Base-by-base conservation (phyloP, 2,113 vertebrate genomes). In the Entomyzon cyanotis region DNA sequence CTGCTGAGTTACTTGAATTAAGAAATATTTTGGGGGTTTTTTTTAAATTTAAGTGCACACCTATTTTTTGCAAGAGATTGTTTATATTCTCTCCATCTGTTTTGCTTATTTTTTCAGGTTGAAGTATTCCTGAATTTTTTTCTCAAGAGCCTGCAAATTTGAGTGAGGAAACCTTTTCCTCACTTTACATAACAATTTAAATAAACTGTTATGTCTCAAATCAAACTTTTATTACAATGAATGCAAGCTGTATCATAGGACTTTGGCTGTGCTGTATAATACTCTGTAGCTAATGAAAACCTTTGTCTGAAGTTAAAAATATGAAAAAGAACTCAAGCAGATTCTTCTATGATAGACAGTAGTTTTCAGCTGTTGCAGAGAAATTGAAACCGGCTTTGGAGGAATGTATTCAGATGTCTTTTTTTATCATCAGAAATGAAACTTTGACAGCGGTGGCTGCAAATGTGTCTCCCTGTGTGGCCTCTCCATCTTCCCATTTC, bases 361-460 rank as follows among this genome's bases (percentile, higher is more conserved):
- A 21, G 56, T 82, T 82, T 39, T 70, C 41, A 37, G 35, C 18
- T 81, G 46, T 52, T 84, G 77, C 59, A 49, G 37, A 39, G 24
- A 17, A 37, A 46, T n/a, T 21, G 55, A 37, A 67, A 47, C 30
- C 0, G 0, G 42, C 24, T 58, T 50, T 0, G 1, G 41, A 56
- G 62, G n/a, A 47, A 37, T 49, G 46, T 35, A 4, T 64, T 79
- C 31, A 22, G 44, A 3, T n/a, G 6, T 7, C 7, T 42, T 39
- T 85, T 46, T 59, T 41, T 20, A 21, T 65, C 20, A 20, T 20
- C 33, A 58, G 62, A 39, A 37, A 33, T 18, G 24, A 8, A 31
- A 7, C 46, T 42, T 31, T 41, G 41, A 3, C 42, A 49, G 56
- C 24, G 8, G 59, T 49, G 42, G 46, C 74, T 71, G 63, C 25